Evolutionary conservation across 2,888 invertebrate species (phyloP).

Genomic region (Nemotelus nigrinus): DNA sequence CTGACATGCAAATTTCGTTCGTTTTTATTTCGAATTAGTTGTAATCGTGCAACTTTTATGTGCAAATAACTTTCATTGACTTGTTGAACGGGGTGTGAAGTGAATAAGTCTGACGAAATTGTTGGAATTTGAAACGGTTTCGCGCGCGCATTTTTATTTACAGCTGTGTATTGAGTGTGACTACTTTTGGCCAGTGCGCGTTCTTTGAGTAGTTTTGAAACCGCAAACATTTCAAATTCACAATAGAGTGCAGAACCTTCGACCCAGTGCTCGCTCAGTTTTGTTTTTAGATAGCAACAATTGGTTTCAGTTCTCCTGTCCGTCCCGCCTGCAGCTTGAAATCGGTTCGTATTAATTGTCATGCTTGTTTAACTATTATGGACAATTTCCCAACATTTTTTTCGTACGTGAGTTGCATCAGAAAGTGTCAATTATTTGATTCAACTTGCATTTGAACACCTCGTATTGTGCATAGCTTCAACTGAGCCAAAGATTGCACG

Average conservation of each 20-base stretch:
- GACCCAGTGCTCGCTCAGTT: constrained; percentile 10
- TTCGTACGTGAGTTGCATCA: constrained; percentile 4
- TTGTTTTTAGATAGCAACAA: too few relatives aligned
- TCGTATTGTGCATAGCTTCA: not conserved
- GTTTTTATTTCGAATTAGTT: not conserved
- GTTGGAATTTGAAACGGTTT: not conserved
- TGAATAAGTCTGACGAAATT: not conserved
- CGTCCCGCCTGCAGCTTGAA: not conserved
- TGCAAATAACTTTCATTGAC: not conserved
- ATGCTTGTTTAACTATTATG: constrained; percentile 15
- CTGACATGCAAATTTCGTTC: not conserved
- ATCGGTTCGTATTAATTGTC: constrained; percentile 10
- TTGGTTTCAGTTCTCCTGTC: too few relatives aligned
- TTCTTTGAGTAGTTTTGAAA: not conserved
- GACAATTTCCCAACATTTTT: not conserved
- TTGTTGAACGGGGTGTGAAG: not conserved
- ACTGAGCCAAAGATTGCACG: too few relatives aligned
- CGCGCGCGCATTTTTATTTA: not conserved
- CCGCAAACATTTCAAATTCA: not conserved
- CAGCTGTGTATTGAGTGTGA: constrained; percentile 10
- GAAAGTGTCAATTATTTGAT: constrained; percentile 10
- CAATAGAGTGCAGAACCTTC: constrained; percentile 13
- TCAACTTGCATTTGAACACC: not conserved
- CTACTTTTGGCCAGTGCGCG: not conserved
- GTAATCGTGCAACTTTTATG: not conserved